These are phyloP conservation scores for Drosophila sordidapex DNA, from an alignment of 2,888 invertebrate species.

Conservation along the genomic window DNA sequence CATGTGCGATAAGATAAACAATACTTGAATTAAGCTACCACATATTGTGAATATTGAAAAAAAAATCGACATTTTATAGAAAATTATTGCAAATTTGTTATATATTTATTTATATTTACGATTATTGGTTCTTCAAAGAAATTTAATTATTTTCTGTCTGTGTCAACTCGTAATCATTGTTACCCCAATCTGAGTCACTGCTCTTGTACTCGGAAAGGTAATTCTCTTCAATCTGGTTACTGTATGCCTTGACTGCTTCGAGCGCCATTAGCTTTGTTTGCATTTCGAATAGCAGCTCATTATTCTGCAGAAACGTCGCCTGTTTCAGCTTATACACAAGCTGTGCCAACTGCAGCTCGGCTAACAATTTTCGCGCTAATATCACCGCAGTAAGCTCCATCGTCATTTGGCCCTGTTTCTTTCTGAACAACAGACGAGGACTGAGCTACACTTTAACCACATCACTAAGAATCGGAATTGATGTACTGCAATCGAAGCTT, in stretches of 20 bases:
- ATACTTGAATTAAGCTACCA: not conserved
- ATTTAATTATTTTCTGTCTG: slow-evolving; percentile 16
- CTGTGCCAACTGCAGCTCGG: slow-evolving; percentile 12
- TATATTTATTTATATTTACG: not conserved
- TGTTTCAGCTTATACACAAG: slow-evolving; percentile 21
- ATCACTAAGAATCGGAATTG: not conserved
- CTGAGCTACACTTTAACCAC: slow-evolving; percentile 9
- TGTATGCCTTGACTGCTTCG: slow-evolving; percentile 22
- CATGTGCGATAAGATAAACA: slow-evolving; percentile 42
- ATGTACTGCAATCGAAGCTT: not conserved
- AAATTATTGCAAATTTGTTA: slow-evolving; percentile 5
- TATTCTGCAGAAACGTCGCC: slow-evolving; percentile 8
- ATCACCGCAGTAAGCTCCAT: accelerated
- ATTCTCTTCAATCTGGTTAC: not conserved
- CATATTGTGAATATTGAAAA: not conserved
- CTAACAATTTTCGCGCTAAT: slow-evolving; percentile 12
- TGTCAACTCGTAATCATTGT: slow-evolving; percentile 18
- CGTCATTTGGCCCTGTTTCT: not conserved
- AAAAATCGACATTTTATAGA: not conserved
- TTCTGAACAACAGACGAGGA: slow-evolving; percentile 40
- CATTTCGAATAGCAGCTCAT: slow-evolving; percentile 50
- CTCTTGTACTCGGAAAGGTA: accelerated
- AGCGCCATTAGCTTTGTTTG: slow-evolving; percentile 12
- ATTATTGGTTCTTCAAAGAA: not conserved
- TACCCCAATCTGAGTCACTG: slow-evolving; percentile 14